phyloP scores from a whole-genome alignment of 2,113 vertebrate genomes.

The Cynopterus brachyotis region DNA sequence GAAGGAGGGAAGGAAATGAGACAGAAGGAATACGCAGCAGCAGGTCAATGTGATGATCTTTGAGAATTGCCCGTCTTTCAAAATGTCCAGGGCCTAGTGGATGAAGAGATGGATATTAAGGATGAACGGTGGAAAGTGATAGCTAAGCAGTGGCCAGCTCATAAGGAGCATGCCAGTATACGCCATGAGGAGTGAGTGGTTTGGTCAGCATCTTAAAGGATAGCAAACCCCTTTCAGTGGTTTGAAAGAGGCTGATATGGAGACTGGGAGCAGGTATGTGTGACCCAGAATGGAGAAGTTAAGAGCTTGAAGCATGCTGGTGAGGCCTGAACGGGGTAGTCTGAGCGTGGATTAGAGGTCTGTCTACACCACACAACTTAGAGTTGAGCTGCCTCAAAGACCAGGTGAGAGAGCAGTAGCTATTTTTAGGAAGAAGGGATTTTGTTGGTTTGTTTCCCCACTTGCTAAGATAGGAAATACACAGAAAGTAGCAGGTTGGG shows the following conservation, averaged over 20 bases:
- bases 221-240: neutral
- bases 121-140: neutral
- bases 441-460: neutral
- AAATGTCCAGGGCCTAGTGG: neutral
- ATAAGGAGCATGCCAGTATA: neutral
- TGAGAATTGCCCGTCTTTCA: neutral
- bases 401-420: neutral
- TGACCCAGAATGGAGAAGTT: neutral
- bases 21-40: neutral
- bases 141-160: neutral
- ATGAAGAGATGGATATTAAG: neutral
- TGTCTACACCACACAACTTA: neutral
- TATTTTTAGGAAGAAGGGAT: neutral
- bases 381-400: neutral
- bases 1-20: neutral
- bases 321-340: neutral
- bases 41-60: neutral
- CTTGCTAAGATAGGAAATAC: neutral
- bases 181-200: neutral
- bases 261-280: neutral
- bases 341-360: neutral
- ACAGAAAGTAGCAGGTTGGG: neutral
- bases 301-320: neutral
- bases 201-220: neutral
- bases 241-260: neutral